A percentile compares a stretch with the other conserved stretches of the same genome.
These are phyloP conservation scores for Eristalinus sepulchralis DNA, from an alignment of 2,888 invertebrate species.

Conservation along the genomic window DNA sequence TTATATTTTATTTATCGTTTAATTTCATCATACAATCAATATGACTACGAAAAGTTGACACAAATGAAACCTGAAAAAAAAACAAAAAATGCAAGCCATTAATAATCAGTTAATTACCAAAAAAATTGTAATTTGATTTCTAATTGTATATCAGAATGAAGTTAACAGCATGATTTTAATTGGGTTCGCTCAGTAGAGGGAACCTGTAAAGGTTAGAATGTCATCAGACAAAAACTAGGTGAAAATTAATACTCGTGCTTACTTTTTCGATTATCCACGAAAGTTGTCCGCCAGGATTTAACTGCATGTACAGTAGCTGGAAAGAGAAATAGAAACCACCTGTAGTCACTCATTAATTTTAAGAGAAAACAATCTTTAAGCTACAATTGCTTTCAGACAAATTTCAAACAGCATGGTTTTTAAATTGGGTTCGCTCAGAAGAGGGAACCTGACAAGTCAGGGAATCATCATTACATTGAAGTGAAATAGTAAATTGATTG, in stretches of 20 bases:
- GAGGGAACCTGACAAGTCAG: conserved; percentile 72
- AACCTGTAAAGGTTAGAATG: conserved; percentile 64
- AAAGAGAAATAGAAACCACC: background rate
- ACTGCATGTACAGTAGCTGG: background rate
- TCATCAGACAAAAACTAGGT: conserved; percentile 14
- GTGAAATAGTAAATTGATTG: too few relatives aligned
- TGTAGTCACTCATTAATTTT: background rate
- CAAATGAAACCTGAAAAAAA: background rate
- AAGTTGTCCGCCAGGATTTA: too few relatives aligned
- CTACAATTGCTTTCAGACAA: conserved; percentile 25
- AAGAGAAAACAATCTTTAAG: background rate
- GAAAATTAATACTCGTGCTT: background rate
- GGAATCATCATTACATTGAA: conserved; percentile 19
- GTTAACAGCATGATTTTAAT: conserved; percentile 56
- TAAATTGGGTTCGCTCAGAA: conserved; percentile 72
- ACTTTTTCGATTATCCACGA: too few relatives aligned
- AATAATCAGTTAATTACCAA: background rate
- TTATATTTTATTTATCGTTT: too few relatives aligned
- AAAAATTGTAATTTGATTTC: background rate
- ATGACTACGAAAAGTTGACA: too few relatives aligned
- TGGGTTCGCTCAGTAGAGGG: conserved; percentile 73
- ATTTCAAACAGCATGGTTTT: conserved; percentile 63
- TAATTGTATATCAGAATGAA: conserved; percentile 8
- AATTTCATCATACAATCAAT: too few relatives aligned
- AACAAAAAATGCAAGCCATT: background rate